Evolutionary conservation across 2,797 vertebrate species (phyloP).

Genomic region (Enteromius viviparus): DNA sequence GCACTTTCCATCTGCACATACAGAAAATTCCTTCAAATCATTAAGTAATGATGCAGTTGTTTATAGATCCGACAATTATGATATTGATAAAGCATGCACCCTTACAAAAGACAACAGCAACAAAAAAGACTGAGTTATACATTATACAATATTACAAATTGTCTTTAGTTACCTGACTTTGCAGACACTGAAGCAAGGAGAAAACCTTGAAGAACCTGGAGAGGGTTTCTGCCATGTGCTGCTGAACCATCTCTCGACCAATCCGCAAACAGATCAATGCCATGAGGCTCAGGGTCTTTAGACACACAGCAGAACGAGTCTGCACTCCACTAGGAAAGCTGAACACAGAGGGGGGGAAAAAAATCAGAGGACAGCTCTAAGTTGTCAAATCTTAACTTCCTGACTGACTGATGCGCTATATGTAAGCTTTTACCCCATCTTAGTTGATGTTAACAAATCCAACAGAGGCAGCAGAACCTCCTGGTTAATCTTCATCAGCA

Average conservation of each 20-base stretch:
- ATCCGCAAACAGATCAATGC: constrained; percentile 95
- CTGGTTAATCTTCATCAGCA: constrained; percentile 96
- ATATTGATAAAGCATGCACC: background rate
- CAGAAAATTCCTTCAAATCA: constrained; percentile 19
- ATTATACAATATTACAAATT: background rate
- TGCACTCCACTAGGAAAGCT: constrained; percentile 96
- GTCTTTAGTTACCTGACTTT: constrained; percentile 80
- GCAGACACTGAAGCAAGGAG: constrained; percentile 84
- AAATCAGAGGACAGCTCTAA: background rate
- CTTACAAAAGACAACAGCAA: background rate
- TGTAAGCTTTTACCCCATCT: constrained; percentile 78
- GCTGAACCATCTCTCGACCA: constrained; percentile 97
- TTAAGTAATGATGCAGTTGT: background rate
- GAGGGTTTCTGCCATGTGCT: constrained; percentile 92
- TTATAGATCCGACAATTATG: background rate
- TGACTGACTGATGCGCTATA: background rate
- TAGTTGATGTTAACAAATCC: constrained; percentile 88
- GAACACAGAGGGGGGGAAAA: constrained; percentile 48
- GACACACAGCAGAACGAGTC: constrained; percentile 88
- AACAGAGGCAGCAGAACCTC: constrained; percentile 93
- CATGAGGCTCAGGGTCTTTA: constrained; percentile 94
- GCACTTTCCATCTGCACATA: constrained; percentile 71
- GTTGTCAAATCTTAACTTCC: background rate
- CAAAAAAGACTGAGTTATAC: background rate
- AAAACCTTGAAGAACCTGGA: constrained; percentile 89